A percentile compares a stretch with the other conserved stretches of the same genome.
Conservation (phyloP, 2,888 invertebrate species). For the Drosophila testacea region DNA sequence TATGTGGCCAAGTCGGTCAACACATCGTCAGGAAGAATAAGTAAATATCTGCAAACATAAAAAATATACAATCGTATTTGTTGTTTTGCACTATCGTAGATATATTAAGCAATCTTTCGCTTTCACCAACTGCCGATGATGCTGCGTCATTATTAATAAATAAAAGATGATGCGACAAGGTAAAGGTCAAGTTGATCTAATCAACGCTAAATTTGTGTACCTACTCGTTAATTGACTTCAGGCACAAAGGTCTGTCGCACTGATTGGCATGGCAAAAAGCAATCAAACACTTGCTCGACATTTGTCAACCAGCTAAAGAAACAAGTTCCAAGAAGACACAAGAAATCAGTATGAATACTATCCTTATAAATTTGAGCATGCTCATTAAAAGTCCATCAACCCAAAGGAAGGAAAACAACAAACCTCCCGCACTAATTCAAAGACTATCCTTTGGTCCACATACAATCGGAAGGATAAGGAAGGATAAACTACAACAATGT, state of each 20-base stretch:
- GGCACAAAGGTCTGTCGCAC: constrained; percentile 24
- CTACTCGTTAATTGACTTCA: constrained; percentile 50
- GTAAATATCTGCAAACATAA: background rate
- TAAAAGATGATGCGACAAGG: constrained; percentile 58
- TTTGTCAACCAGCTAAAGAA: background rate
- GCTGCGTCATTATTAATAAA: constrained; percentile 74
- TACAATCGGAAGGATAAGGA: constrained; percentile 28
- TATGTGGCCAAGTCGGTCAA: constrained; percentile 9
- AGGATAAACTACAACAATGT: constrained; percentile 21
- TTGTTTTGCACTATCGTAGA: constrained; percentile 16
- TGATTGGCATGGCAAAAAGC: constrained; percentile 25
- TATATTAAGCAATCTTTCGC: constrained; percentile 30
- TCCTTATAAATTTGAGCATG: constrained; percentile 16
- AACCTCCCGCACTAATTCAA: constrained; percentile 4
- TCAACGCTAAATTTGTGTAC: constrained; percentile 45
- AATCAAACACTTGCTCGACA: constrained; percentile 8
- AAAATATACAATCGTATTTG: background rate
- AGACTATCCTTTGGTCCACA: constrained; percentile 18
- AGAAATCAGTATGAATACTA: constrained; percentile 10
- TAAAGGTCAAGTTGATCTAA: constrained; percentile 70
- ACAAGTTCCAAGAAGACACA: background rate
- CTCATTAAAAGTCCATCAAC: constrained; percentile 51
- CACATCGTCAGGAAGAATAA: background rate
- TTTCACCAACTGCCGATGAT: constrained; percentile 13
- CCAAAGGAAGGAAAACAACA: constrained; percentile 3